Evolutionary conservation across 2,113 vertebrate species (phyloP), one percentile per base, ranked within the genome.

Genomic region (Myiopsitta monachus): DNA sequence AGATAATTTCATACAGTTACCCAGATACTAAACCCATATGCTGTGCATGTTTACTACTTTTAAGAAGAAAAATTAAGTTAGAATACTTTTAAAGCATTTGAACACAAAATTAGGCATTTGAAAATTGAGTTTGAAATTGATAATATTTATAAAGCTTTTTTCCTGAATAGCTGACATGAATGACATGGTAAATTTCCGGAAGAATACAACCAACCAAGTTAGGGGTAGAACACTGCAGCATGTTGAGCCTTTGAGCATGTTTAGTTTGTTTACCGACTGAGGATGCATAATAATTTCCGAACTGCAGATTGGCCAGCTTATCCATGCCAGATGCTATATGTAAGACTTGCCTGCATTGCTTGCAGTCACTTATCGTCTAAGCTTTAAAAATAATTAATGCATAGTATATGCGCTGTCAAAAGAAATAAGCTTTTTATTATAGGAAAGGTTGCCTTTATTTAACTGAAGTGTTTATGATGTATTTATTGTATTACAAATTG

Each of bases 341-440:
- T 69, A 83, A 83, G 38, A 87, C 67, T 63, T 64, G 57, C 39
- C 31, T 93, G 47, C 11, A 54, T 87, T 88, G 39, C 75, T 83
- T 87, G 38, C 4, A 52, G 57, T 92, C 11, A 79, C 19, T 89
- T 78, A 86, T 61, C 6, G 86, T 83, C 68, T 91, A 79, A 72
- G 24, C 43, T 94, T 97, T 94, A 52, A 78, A 91, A 94, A 68
- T 69, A 68, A 30, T 93, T 86, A 95, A 67, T 92, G 9, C 3
- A 24, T 66, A 28, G 11, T 70, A 54, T 36, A n/a, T 78, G 18
- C 28, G 17, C 23, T 52, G 23, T 86, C 31, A 72, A 91, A 89
- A 86, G 9, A 74, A 49, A 39, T 55, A 85, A 86, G 4, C 38
- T 63, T 83, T 82, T 94, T 75, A 59, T 69, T 52, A 22, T 43